Conservation (phyloP, 2,888 invertebrate species). For the Lycophotia porphyrea region DNA sequence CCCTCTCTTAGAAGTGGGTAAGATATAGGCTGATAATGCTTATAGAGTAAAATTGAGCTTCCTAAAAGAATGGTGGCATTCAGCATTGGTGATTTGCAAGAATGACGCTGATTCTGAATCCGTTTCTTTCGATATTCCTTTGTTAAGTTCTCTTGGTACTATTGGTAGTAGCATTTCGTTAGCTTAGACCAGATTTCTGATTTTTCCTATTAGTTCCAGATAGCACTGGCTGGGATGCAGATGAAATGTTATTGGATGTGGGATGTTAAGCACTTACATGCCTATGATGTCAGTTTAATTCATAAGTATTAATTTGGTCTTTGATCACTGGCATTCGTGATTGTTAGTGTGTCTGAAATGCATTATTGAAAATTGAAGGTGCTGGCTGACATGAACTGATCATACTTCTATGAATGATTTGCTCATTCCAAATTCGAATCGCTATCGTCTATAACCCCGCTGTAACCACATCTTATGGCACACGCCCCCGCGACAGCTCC, state of each 20-base stretch:
- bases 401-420: background rate
- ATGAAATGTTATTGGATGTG: background rate
- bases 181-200: background rate
- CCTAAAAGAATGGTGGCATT: background rate
- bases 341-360: background rate
- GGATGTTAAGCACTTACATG: background rate
- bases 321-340: background rate
- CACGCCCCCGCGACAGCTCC: conserved; percentile 61
- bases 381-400: background rate
- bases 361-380: background rate
- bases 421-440: conserved; percentile 12
- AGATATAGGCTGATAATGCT: background rate
- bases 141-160: conserved; percentile 26
- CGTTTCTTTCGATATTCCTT: background rate
- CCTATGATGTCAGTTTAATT: background rate
- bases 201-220: background rate
- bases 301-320: background rate
- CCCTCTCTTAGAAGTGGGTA: background rate
- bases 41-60: background rate
- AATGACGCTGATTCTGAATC: background rate
- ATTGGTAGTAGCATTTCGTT: too few species aligned
- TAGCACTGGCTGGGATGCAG: background rate
- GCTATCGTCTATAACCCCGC: conserved; percentile 34
- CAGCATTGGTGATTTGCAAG: background rate
- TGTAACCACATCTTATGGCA: conserved; percentile 62